Conservation (phyloP, 2,888 invertebrate species). For the Chymomyza caudatula region DNA sequence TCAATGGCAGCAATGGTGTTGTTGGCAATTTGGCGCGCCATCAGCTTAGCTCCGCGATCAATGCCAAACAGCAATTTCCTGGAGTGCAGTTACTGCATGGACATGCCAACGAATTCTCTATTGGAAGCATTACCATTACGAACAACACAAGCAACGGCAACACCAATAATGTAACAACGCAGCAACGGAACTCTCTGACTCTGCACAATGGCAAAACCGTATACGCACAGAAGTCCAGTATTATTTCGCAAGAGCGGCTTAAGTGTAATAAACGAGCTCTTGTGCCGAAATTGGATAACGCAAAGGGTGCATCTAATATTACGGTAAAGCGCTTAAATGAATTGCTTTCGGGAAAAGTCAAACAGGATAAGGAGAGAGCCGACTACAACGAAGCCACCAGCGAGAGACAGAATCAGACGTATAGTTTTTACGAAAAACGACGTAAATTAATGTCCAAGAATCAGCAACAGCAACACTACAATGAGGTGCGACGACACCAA, state of each 20-base stretch:
- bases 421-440: conserved; percentile 68
- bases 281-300: conserved; percentile 31
- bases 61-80: conserved; percentile 41
- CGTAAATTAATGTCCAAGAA: conserved; percentile 52
- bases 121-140: conserved; percentile 47
- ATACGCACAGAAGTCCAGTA: conserved; percentile 57
- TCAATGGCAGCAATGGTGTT: conserved; percentile 65
- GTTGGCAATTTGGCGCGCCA: conserved; percentile 58
- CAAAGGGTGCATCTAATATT: conserved; percentile 20
- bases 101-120: conserved; percentile 42
- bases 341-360: conserved; percentile 53
- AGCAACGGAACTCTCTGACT: not conserved
- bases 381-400: conserved; percentile 32
- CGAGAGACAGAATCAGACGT: conserved; percentile 52
- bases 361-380: conserved; percentile 29
- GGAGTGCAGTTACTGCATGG: conserved; percentile 2
- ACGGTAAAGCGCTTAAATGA: conserved; percentile 69
- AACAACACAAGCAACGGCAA: conserved; percentile 21
- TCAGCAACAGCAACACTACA: conserved; percentile 26
- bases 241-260: conserved; percentile 56
- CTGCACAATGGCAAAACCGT: conserved; percentile 59
- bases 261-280: conserved; percentile 67
- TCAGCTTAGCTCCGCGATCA: conserved; percentile 21
- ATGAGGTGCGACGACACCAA: conserved; percentile 36
- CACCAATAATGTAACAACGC: conserved; percentile 5